phyloP scores from a whole-genome alignment of 1,140 invertebrate genomes.

The Diorhabda sublineata region DNA sequence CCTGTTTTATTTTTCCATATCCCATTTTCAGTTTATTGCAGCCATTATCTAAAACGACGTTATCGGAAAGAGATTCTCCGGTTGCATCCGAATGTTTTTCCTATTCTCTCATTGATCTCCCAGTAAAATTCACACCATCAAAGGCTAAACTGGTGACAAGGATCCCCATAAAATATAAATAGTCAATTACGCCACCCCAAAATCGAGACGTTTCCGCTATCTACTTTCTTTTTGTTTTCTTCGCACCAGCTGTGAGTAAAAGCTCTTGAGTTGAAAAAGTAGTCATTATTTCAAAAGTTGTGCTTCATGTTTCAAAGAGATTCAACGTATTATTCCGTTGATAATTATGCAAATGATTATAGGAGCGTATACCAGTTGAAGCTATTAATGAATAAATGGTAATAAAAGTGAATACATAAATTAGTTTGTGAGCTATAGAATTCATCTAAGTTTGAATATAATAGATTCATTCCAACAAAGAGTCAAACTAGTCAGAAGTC shows the following conservation, averaged over 20 bases:
- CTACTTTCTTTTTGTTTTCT: neutral
- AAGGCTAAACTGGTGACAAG: conserved; percentile 1
- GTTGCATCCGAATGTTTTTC: conserved; percentile 1
- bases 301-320: too few relatives aligned
- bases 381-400: too few relatives aligned
- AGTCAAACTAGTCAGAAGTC: too few relatives aligned
- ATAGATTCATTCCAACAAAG: too few relatives aligned
- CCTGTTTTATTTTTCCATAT: conserved; percentile 1
- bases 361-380: too few relatives aligned
- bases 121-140: neutral
- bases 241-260: neutral
- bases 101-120: neutral
- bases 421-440: too few relatives aligned
- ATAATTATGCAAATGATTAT: too few relatives aligned
- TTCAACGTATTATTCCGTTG: too few relatives aligned
- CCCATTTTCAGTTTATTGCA: neutral
- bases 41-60: neutral
- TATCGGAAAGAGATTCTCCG: neutral
- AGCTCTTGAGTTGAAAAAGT: neutral
- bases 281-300: neutral
- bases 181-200: conserved; percentile 1
- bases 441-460: too few relatives aligned
- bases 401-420: too few relatives aligned
- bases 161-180: conserved; percentile 1
- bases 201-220: neutral